These are phyloP conservation scores for Cercopithecus diana DNA, from an alignment of 2,797 vertebrate species.

Conservation along the genomic window DNA sequence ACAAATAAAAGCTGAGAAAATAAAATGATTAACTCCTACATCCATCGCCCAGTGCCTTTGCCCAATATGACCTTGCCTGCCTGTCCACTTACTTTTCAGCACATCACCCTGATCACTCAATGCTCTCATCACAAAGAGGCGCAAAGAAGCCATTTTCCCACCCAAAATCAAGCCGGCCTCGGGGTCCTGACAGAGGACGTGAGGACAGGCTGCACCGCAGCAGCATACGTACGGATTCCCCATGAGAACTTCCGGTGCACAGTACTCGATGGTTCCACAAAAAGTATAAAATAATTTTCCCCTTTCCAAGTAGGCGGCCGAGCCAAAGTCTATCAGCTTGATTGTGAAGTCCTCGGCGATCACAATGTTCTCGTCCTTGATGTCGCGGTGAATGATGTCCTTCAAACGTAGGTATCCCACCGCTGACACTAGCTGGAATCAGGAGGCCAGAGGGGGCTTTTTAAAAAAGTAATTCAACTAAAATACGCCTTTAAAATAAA, in stretches of 20 bases:
- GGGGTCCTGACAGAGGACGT: fast-evolving
- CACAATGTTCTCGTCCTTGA: slow-evolving; percentile 98
- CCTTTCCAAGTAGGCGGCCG: slow-evolving; percentile 90
- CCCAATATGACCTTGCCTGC: not conserved
- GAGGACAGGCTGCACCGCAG: not conserved
- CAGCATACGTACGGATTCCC: slow-evolving; percentile 93
- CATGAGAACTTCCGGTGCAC: slow-evolving; percentile 95
- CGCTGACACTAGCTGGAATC: slow-evolving; percentile 92
- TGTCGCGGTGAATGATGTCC: slow-evolving; percentile 93
- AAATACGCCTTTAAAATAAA: not conserved
- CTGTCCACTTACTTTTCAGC: not conserved
- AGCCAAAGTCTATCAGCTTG: slow-evolving; percentile 96
- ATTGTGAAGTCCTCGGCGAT: slow-evolving; percentile 94
- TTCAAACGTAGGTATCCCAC: slow-evolving; percentile 91
- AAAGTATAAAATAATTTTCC: slow-evolving; percentile 94
- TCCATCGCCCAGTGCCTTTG: fast-evolving
- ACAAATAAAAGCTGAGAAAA: not conserved
- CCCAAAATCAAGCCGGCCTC: fast-evolving
- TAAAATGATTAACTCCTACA: fast-evolving
- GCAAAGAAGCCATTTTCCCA: not conserved
- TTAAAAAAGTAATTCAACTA: not conserved
- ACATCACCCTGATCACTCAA: too few species aligned
- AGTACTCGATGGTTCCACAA: slow-evolving; percentile 96
- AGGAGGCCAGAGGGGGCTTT: not conserved
- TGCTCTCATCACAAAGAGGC: not conserved